Conservation (phyloP, 64 coral and sea anemone species). For the Anthopleura sola region DNA sequence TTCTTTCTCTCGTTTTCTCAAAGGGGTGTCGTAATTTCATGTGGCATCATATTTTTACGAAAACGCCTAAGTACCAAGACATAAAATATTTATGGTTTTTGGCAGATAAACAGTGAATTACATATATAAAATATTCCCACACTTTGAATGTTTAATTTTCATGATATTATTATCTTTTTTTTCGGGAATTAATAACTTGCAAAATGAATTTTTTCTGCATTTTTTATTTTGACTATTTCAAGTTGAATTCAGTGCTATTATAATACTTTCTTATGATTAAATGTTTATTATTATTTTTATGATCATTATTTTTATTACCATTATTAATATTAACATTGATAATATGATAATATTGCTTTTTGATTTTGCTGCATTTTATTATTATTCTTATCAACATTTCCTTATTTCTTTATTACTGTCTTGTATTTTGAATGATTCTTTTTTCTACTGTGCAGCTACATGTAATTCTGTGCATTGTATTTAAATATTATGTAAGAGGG, state of each 20-base stretch:
- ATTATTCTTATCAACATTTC: neutral
- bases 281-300: neutral
- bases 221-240: neutral
- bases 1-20: constrained; percentile 2
- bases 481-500: too few species aligned
- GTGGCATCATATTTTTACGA: neutral
- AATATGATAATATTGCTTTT: neutral
- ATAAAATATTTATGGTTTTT: constrained; percentile 97
- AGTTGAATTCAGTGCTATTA: neutral
- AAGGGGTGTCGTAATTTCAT: constrained; percentile 1
- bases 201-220: neutral
- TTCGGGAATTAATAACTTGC: neutral
- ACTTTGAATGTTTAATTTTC: constrained; percentile 14
- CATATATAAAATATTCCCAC: constrained; percentile 38
- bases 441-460: too few species aligned
- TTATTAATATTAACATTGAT: too few species aligned
- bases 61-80: constrained; percentile 58
- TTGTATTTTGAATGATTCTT: too few species aligned
- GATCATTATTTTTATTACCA: neutral
- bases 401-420: neutral
- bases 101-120: constrained; percentile 74
- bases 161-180: neutral
- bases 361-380: neutral
- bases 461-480: too few species aligned
- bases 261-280: neutral